Evolutionary conservation across 2,797 vertebrate genomes (phyloP).

Genomic region (Avahi laniger): DNA sequence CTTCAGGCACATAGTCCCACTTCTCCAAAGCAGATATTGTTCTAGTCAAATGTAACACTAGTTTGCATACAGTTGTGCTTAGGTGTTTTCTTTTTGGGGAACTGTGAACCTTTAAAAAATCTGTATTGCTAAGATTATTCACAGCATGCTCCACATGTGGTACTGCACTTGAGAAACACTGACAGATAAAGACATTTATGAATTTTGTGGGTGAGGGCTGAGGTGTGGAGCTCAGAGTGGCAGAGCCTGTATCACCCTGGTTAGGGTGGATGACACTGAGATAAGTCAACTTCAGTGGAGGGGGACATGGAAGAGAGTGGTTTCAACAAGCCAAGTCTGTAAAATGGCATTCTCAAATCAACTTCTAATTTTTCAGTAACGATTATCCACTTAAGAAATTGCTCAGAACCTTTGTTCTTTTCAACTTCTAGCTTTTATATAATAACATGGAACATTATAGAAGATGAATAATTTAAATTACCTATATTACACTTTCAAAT

Average conservation of each 20-base stretch:
- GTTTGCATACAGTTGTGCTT: neutral
- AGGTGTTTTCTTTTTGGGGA: neutral
- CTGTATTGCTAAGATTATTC: neutral
- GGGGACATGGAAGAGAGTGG: neutral
- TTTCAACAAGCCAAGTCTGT: neutral
- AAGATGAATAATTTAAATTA: neutral
- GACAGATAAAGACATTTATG: neutral
- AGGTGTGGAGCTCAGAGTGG: neutral
- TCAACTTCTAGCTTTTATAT: neutral
- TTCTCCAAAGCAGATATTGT: neutral
- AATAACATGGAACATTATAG: neutral
- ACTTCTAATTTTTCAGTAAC: neutral
- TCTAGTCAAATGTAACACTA: neutral
- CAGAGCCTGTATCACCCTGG: neutral
- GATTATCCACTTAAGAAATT: neutral
- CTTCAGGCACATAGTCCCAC: neutral
- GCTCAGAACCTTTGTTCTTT: neutral
- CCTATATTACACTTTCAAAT: constrained; percentile 16
- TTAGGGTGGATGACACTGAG: neutral
- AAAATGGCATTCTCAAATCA: neutral
- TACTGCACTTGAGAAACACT: constrained; percentile 14
- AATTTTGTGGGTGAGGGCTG: neutral
- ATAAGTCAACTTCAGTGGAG: neutral
- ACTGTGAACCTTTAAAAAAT: neutral
- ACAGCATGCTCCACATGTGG: neutral